Base-by-base conservation (phyloP, 2,888 invertebrate species). In the Scelioninae gen. 2 region DNA sequence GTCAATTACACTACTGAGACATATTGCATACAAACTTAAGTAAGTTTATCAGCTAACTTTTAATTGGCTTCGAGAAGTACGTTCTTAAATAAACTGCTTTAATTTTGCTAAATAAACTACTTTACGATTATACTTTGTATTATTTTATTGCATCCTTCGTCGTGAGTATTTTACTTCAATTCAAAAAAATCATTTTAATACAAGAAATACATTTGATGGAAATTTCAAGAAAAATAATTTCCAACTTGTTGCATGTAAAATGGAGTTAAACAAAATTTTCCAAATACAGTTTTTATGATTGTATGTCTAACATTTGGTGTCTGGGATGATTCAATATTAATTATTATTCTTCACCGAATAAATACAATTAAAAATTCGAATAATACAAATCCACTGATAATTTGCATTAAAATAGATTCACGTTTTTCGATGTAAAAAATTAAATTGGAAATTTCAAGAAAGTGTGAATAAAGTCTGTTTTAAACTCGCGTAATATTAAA, bases 1-100 rank as follows among this genome's bases (percentile, higher is more conserved):
- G 55, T 67, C 67, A 67, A 72, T 67, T 72, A 67, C 61, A 67
- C 67, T 61, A 35, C 60, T 55, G 55, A 72, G 67, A 73, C 73
- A 73, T 73, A 73, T 73, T 73, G 55, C 68, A 68, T 67, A 65
- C 67, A 65, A 68, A 65, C 64, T 64, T 45, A 65, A 45, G 50
- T 57, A 73, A 73, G 67, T 73, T 73, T 68, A 68, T 73, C 50
- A 73, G 39, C 55, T 33, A 73, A 73, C 73, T 73, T 73, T 68
- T 73, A 73, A 73, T 73, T 73, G 73, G 73, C 57, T 73, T 52
- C 37, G 48, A 60, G 63, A 67, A 72, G 63, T 73, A 68, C 22
- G 64, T 48, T 55, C 72, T 69, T 57, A 65, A 69, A 65, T 57
- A 48, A 75, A 65, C 57, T 75, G 41, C 52, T 70, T 70, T 58